These are phyloP conservation scores for Nephrotoma appendiculata DNA, from an alignment of 2,888 invertebrate species.

Conservation along the genomic window DNA sequence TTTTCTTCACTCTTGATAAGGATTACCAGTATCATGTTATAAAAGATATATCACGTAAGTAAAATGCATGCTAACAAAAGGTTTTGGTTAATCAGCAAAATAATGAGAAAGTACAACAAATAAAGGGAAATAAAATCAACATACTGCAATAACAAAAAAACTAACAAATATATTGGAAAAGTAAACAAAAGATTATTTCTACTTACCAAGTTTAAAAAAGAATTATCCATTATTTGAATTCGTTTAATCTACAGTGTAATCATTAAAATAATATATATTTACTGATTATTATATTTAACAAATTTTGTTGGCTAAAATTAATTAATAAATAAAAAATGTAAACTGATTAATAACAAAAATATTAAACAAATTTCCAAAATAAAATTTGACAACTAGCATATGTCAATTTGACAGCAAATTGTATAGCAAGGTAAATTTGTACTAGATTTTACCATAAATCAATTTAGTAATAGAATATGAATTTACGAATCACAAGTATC, in stretches of 20 bases:
- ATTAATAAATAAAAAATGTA: neutral
- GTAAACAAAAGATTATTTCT: neutral
- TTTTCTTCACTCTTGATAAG: too few relatives aligned
- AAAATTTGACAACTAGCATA: neutral
- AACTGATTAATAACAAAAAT: neutral
- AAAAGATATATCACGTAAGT: neutral
- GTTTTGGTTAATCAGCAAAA: neutral
- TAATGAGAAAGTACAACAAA: neutral
- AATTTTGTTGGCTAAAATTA: neutral
- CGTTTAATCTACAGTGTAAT: neutral
- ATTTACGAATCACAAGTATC: neutral
- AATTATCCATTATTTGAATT: conserved; percentile 23
- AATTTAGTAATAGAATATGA: neutral
- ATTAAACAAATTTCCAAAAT: neutral
- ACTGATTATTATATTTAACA: neutral
- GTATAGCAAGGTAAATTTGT: neutral
- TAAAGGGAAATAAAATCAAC: neutral
- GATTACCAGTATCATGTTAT: too few relatives aligned
- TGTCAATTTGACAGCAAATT: neutral
- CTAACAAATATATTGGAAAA: neutral
- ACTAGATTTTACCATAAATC: neutral
- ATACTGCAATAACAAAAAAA: neutral
- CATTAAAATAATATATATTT: neutral
- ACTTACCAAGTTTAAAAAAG: conserved; percentile 28
- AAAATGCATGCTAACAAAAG: neutral